Evolutionary conservation across 2,888 invertebrate species (phyloP), one percentile per base, ranked within the genome.

Genomic region (Leucania comma): DNA sequence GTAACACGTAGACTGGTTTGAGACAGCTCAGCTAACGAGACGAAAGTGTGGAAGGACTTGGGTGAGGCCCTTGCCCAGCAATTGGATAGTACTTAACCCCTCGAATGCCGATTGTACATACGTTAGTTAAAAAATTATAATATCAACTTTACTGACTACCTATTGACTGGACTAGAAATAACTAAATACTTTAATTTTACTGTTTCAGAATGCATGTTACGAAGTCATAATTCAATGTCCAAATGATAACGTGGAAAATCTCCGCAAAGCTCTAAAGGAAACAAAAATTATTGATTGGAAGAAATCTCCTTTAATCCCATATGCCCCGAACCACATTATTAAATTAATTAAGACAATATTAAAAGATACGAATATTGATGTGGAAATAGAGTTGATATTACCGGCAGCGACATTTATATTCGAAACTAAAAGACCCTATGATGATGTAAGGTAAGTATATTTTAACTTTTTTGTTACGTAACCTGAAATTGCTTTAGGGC

Each of bases 211-310:
- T 46, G 68, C 63, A n/a, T 87, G 76, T 63, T 87, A 90, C 61
- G 92, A 93, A 86, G 62, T 93, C 0, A 80, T 93, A 42, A 42
- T 42, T 29, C 89, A 89, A 60, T 88, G 87, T 46, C 88, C 90
- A 1, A 88, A 56, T 14, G 82, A 89, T 22, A 85, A 92, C 61
- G 89, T 90, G 1, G 70, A 76, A 14, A 82, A 84, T 32, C 82
- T 94, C 5, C 83, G 89, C 83, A 81, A 87, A 8, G 91, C 92
- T 3, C 80, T 94, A 12, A 83, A 51, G 10, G 82, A 62, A 17
- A 93, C 93, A 3, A 87, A 90, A 56, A 2, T 90, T 0, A 89
- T 93, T 60, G 86, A 93, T 67, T 93, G 92, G 92, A 81, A 63
- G 2, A 80, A 76, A 72, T 20, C 54, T 29, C 66, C 89, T 0